These are phyloP conservation scores for Cisticola juncidis DNA, from an alignment of 2,113 vertebrate species.

Conservation along the genomic window DNA sequence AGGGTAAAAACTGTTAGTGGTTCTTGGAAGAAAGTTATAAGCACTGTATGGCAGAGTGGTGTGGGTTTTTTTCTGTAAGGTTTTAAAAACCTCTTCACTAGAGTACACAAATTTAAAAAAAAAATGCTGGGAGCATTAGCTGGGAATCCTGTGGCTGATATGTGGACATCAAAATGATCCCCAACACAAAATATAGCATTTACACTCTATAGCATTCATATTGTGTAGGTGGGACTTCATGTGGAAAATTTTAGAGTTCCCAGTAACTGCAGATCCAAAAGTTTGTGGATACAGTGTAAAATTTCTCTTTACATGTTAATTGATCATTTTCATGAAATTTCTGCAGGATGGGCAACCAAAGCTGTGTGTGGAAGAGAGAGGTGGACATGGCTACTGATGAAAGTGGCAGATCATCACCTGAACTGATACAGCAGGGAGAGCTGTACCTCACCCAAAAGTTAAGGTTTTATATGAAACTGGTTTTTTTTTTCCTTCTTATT, in stretches of 20 bases:
- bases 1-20: neutral
- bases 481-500: neutral
- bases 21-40: neutral
- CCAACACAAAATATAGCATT: neutral
- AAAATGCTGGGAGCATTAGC: neutral
- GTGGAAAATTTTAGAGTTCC: neutral
- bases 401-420: neutral
- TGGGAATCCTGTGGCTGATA: neutral
- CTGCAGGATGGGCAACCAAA: neutral
- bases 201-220: neutral
- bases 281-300: neutral
- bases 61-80: neutral
- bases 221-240: neutral
- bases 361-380: neutral
- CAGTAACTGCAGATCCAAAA: neutral
- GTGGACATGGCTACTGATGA: neutral
- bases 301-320: neutral
- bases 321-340: neutral
- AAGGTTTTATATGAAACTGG: neutral
- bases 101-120: neutral
- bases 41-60: neutral
- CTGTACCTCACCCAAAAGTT: neutral
- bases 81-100: neutral
- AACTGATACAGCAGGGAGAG: neutral
- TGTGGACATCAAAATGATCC: neutral